Evolutionary conservation across 1,140 invertebrate genomes (phyloP).

Genomic region (Chelonus insularis): DNA sequence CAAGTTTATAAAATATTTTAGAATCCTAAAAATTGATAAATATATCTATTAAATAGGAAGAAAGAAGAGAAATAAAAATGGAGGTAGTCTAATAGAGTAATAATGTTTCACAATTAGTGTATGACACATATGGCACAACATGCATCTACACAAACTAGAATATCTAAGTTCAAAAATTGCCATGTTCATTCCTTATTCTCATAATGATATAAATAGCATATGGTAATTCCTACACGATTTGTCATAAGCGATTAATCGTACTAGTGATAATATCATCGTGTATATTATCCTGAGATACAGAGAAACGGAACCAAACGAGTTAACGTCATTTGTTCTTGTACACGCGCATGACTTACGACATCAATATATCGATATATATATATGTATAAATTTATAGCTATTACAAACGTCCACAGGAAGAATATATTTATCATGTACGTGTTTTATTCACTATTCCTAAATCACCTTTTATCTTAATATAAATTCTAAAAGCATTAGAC

Average conservation of each 20-base stretch:
- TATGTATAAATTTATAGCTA: too few species aligned
- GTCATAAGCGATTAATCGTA: conserved; percentile 27
- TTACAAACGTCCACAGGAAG: conserved; percentile 33
- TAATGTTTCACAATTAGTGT: too few species aligned
- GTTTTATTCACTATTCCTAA: conserved; percentile 38
- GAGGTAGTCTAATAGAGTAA: too few species aligned
- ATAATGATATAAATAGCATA: background rate
- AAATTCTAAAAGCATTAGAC: conserved; percentile 24
- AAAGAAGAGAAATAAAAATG: too few species aligned
- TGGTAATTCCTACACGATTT: conserved; percentile 24
- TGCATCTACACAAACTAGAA: too few species aligned
- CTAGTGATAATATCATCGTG: conserved; percentile 18
- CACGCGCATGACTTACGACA: conserved; percentile 28
- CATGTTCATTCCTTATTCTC: background rate
- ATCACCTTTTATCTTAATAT: conserved; percentile 47
- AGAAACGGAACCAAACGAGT: background rate
- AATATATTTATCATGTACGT: conserved; percentile 46
- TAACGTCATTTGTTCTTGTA: background rate
- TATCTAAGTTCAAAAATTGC: too few species aligned
- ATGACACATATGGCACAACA: too few species aligned
- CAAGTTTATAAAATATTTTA: too few species aligned
- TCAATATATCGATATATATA: too few species aligned
- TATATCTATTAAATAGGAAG: too few species aligned
- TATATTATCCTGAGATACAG: background rate
- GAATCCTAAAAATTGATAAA: too few species aligned